Conservation (phyloP, 1,140 invertebrate genomes). For the Aphelenchoides besseyi region DNA sequence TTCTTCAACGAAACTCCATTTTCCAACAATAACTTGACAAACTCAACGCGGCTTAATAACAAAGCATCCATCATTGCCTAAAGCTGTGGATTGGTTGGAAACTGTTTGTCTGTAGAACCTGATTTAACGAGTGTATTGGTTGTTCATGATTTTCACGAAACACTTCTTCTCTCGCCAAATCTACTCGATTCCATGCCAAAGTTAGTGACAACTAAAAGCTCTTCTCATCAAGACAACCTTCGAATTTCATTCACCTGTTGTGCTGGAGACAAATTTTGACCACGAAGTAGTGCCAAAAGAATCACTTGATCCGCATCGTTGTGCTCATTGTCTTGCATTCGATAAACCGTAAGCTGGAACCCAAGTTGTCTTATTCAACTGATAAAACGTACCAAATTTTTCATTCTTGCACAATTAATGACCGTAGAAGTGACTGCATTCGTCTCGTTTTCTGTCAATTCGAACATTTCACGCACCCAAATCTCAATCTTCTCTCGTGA, state of each 20-base stretch:
- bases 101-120: background rate
- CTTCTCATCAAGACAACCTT: constrained; percentile 26
- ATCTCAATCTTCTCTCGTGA: constrained; percentile 2
- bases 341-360: constrained; percentile 57
- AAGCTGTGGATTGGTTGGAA: background rate
- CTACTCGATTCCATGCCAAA: constrained; percentile 93
- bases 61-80: constrained; percentile 88
- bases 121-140: constrained; percentile 14
- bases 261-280: constrained; percentile 56
- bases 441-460: background rate
- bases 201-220: constrained; percentile 68
- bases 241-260: constrained; percentile 40
- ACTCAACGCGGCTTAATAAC: constrained; percentile 90
- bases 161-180: constrained; percentile 85
- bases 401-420: constrained; percentile 11
- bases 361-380: too few relatives aligned
- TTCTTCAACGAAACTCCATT: constrained; percentile 95
- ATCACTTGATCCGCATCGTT: constrained; percentile 60
- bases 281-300: constrained; percentile 57
- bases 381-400: constrained; percentile 9
- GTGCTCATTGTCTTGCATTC: constrained; percentile 51
- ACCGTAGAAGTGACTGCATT: background rate
- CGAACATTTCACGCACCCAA: background rate
- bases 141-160: constrained; percentile 76
- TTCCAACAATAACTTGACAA: constrained; percentile 75